phyloP scores from a whole-genome alignment of 2,797 vertebrate species.

The Onychomys torridus region DNA sequence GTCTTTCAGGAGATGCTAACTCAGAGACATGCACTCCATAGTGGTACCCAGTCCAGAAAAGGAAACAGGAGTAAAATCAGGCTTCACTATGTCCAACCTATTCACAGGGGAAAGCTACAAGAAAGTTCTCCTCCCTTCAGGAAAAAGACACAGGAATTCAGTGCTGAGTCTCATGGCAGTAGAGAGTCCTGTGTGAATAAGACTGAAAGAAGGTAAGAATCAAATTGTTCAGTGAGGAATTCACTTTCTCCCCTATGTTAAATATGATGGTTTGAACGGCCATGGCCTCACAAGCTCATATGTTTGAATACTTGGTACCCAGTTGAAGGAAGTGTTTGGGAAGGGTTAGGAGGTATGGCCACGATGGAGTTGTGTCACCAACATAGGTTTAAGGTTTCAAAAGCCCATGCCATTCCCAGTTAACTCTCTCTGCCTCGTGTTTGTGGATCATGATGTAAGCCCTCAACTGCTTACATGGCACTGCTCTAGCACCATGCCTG shows the following conservation, averaged over 20 bases:
- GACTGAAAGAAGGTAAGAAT: background rate
- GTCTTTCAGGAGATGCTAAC: background rate
- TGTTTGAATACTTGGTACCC: background rate
- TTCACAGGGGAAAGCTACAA: background rate
- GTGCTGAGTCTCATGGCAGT: background rate
- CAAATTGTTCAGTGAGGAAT: background rate
- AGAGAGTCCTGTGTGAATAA: background rate
- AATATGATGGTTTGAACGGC: background rate
- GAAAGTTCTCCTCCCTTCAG: background rate
- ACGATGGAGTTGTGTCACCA: background rate
- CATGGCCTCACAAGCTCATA: background rate
- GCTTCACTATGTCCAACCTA: background rate
- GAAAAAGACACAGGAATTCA: background rate
- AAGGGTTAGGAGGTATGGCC: background rate
- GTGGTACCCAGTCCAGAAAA: background rate
- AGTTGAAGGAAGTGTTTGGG: background rate
- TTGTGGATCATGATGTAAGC: background rate
- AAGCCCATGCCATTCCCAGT: background rate
- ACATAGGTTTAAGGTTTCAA: too few relatives aligned
- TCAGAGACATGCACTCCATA: background rate
- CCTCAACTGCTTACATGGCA: too few relatives aligned
- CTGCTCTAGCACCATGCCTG: too few relatives aligned
- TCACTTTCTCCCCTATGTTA: background rate
- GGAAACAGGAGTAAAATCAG: background rate
- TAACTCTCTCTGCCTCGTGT: background rate